These are phyloP conservation scores for Dicrurus megarhynchus DNA, from an alignment of 2,113 vertebrate species.

Conservation along the genomic window DNA sequence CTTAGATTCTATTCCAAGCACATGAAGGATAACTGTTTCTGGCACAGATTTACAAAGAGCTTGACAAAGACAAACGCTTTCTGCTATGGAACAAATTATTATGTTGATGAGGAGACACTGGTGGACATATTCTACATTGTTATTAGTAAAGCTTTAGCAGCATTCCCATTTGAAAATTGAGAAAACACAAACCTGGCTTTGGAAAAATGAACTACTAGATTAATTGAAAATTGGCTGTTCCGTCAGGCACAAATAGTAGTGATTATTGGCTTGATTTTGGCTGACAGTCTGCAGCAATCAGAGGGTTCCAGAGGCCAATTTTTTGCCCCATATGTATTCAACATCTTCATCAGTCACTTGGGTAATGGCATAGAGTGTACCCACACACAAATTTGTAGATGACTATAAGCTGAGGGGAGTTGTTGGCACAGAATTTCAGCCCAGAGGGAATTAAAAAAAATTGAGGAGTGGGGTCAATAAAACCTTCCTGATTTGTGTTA, in stretches of 20 bases:
- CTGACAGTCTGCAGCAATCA: neutral
- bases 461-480: neutral
- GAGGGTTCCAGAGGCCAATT: neutral
- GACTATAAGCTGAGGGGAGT: neutral
- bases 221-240: neutral
- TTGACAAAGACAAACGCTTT: neutral
- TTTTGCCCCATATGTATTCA: neutral
- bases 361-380: neutral
- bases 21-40: neutral
- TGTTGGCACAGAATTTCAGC: neutral
- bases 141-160: neutral
- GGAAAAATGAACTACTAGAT: neutral
- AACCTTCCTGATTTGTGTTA: neutral
- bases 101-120: neutral
- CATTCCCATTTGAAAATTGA: neutral
- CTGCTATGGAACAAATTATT: neutral
- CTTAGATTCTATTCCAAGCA: neutral
- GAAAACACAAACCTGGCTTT: neutral
- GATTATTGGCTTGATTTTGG: neutral
- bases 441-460: neutral
- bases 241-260: rapidly evolving
- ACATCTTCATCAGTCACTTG: neutral
- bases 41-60: neutral
- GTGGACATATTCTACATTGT: neutral
- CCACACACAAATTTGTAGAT: neutral